Evolutionary conservation across 2,113 vertebrate genomes (phyloP).

Genomic region (Catharus minimus): DNA sequence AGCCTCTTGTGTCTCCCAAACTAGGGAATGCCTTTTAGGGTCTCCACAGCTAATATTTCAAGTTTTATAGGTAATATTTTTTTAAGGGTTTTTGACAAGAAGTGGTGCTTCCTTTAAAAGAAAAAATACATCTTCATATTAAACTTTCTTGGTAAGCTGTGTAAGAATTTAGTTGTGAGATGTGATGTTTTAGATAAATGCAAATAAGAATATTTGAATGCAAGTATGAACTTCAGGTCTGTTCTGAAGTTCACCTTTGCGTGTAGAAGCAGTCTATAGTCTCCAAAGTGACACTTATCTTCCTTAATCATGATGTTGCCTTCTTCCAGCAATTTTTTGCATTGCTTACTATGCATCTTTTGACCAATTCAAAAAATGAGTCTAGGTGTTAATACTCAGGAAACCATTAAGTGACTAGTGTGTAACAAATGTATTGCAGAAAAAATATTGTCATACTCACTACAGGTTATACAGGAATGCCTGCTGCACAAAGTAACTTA

Average conservation of each 20-base stretch:
- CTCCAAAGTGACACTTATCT: not conserved
- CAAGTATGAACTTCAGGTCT: not conserved
- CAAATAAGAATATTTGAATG: not conserved
- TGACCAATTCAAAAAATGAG: not conserved
- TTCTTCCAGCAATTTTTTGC: not conserved
- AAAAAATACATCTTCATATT: fast-evolving
- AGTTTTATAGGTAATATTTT: not conserved
- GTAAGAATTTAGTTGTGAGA: not conserved
- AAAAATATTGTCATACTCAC: not conserved
- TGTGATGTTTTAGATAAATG: not conserved
- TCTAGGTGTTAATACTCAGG: not conserved
- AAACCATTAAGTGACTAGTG: not conserved
- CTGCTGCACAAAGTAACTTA: not conserved
- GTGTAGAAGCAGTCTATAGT: not conserved
- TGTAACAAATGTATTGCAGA: not conserved
- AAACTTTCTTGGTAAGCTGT: not conserved
- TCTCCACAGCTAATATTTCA: not conserved
- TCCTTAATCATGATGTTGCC: not conserved
- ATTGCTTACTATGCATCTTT: not conserved
- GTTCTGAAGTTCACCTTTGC: not conserved
- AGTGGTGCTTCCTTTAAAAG: not conserved
- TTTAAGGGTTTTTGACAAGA: not conserved
- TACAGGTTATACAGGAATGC: not conserved
- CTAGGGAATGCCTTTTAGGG: no score
- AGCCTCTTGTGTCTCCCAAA: no score